Evolutionary conservation across 2,113 vertebrate genomes (phyloP), one percentile per base, ranked within the genome.

Genomic region (Pungitius pungitius): DNA sequence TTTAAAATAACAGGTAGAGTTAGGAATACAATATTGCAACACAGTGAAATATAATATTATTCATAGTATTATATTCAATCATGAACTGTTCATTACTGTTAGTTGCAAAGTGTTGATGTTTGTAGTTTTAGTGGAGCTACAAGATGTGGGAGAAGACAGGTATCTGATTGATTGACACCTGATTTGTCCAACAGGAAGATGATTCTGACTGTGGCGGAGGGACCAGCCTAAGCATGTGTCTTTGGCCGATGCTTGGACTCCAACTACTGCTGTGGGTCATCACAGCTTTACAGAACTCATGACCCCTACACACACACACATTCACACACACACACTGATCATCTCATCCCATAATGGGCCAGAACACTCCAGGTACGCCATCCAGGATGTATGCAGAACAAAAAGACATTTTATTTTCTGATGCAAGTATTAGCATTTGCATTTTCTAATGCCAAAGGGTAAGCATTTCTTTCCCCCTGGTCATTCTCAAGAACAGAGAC

Each of bases 181-280:
- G 60, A 66, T 70, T 87, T 81, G 64, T 86, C 75, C 93, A 88
- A 75, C 95, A 99, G 98, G 97, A 99, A 78, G 96, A 98, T 87
- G 96, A 96, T 6, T 94, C 95, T 0, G 98, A 99, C 86, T 99
- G 98, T 17, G 98, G 98, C 77, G 95, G 96, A 4, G 96, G 92
- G 88, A 95, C 93, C 89, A 93, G 92, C 74, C 85, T 99, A 88
- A 95, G 83, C 75, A 94, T 95, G 18, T 94, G 95, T 42, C 92
- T 97, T 14, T 95, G 95, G 95, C 93, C 94, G 33, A 72, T 96
- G 90, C 62, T 96, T 51, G 93, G 91, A 78, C 90, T 96, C 88
- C 98, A 99, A 84, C 42, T 96, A 79, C 77, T 95, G 70, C 93
- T 99, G 78, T 98, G 96, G 96, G 93, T 97, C 68, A 81, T 95